These are phyloP conservation scores for Melanostoma mellinum DNA, from an alignment of 2,888 invertebrate species.

Conservation along the genomic window DNA sequence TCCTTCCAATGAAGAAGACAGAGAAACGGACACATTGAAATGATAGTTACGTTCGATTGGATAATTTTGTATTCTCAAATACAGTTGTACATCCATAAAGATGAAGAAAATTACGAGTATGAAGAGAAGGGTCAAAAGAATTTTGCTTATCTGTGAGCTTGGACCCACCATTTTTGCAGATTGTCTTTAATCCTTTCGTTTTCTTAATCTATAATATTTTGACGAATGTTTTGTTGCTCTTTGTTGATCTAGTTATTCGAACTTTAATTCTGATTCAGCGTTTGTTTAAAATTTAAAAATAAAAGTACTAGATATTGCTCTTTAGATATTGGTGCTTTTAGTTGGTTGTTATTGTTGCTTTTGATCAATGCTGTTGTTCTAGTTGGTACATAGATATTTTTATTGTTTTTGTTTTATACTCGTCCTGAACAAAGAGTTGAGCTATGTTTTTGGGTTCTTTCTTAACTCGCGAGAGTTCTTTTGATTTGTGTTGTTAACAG, in stretches of 20 bases:
- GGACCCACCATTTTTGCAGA: slow-evolving; percentile 86
- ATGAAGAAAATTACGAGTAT: slow-evolving; percentile 86
- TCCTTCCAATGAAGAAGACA: slow-evolving; percentile 21
- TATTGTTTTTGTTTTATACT: slow-evolving; percentile 39
- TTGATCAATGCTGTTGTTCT: neutral
- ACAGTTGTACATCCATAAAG: slow-evolving; percentile 89
- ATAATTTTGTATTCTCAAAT: slow-evolving; percentile 87
- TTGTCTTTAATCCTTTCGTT: slow-evolving; percentile 49
- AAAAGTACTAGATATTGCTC: slow-evolving; percentile 25
- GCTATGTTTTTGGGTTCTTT: slow-evolving; percentile 30
- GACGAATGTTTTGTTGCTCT: neutral
- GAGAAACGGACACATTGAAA: slow-evolving; percentile 76
- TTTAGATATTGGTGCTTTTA: slow-evolving; percentile 11
- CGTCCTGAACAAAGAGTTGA: slow-evolving; percentile 56
- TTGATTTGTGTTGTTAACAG: slow-evolving; percentile 44
- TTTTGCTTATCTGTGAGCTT: slow-evolving; percentile 88
- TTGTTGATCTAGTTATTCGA: slow-evolving; percentile 37
- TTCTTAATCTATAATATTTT: slow-evolving; percentile 37
- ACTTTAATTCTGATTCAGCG: slow-evolving; percentile 34
- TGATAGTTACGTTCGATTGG: slow-evolving; percentile 84
- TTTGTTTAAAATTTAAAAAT: slow-evolving; percentile 7
- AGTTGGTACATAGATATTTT: neutral
- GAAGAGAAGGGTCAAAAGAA: slow-evolving; percentile 85
- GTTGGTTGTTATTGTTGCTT: slow-evolving; percentile 25
- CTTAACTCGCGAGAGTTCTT: slow-evolving; percentile 22